Evolutionary conservation across 2,888 invertebrate species (phyloP).

Genomic region (Sycophila texana): DNA sequence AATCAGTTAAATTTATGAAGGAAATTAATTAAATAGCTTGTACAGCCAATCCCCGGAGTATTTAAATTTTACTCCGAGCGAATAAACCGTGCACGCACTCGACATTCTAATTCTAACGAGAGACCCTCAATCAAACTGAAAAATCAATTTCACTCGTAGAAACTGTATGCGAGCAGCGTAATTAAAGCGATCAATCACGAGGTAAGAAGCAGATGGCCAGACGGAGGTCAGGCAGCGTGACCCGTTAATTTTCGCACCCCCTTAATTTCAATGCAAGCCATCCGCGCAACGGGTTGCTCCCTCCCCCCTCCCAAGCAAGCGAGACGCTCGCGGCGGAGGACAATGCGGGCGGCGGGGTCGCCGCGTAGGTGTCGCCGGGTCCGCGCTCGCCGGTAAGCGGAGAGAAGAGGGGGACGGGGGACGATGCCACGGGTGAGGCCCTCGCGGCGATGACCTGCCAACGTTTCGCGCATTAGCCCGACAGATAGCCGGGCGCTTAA

Average conservation of each 20-base stretch:
- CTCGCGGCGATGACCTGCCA: constrained; percentile 71
- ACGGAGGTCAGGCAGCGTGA: not conserved
- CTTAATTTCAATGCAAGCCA: constrained; percentile 48
- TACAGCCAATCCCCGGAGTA: too few relatives aligned
- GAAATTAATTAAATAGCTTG: too few relatives aligned
- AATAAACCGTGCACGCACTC: too few relatives aligned
- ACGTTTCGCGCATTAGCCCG: constrained; percentile 73
- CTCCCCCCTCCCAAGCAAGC: constrained; percentile 11
- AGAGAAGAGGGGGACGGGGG: constrained; percentile 11
- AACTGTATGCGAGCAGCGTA: not conserved
- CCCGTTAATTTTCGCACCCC: constrained; percentile 49
- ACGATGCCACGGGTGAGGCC: constrained; percentile 59
- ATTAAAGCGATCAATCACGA: not conserved
- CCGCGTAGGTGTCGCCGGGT: constrained; percentile 39
- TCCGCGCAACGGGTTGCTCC: constrained; percentile 40
- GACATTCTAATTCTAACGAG: too few relatives aligned
- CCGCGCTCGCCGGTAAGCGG: not conserved
- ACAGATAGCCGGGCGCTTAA: constrained; percentile 73
- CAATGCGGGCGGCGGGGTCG: not conserved
- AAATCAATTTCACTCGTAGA: too few relatives aligned
- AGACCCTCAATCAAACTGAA: too few relatives aligned
- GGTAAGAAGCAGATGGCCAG: not conserved
- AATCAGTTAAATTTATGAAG: too few relatives aligned
- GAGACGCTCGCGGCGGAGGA: not conserved
- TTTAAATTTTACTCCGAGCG: too few relatives aligned